A percentile compares a stretch with the other conserved stretches of the same genome.
Conservation (phyloP, 2,113 vertebrate species). For the Cacatua alba region DNA sequence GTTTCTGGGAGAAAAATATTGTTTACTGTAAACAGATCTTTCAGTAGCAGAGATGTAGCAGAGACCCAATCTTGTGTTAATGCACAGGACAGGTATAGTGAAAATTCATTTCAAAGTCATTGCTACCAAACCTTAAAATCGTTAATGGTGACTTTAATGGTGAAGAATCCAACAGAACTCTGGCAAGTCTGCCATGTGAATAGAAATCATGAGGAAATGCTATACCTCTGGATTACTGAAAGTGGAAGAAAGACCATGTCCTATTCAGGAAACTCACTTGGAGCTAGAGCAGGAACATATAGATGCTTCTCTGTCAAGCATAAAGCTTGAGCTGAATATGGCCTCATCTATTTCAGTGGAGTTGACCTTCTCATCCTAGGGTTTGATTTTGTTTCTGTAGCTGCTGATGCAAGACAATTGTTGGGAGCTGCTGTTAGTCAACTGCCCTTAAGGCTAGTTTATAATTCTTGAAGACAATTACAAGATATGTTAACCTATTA, state of each 20-base stretch:
- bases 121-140: background rate
- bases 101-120: background rate
- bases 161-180: background rate
- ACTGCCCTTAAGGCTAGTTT: constrained; percentile 36
- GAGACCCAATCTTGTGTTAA: background rate
- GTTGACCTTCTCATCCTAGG: background rate
- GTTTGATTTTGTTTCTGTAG: background rate
- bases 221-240: background rate
- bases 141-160: background rate
- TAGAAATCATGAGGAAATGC: background rate
- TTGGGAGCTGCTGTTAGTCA: constrained; percentile 45
- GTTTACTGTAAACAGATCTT: background rate
- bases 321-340: background rate
- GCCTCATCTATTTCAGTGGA: background rate
- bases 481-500: constrained; percentile 35
- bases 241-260: background rate
- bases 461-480: constrained; percentile 49
- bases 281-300: background rate
- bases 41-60: background rate
- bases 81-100: background rate
- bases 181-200: background rate
- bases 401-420: background rate
- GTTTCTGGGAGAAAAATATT: background rate
- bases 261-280: background rate
- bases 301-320: background rate